These are phyloP conservation scores for Pseudomyrmex cubaensis DNA, from an alignment of 1,140 invertebrate genomes.

Conservation along the genomic window DNA sequence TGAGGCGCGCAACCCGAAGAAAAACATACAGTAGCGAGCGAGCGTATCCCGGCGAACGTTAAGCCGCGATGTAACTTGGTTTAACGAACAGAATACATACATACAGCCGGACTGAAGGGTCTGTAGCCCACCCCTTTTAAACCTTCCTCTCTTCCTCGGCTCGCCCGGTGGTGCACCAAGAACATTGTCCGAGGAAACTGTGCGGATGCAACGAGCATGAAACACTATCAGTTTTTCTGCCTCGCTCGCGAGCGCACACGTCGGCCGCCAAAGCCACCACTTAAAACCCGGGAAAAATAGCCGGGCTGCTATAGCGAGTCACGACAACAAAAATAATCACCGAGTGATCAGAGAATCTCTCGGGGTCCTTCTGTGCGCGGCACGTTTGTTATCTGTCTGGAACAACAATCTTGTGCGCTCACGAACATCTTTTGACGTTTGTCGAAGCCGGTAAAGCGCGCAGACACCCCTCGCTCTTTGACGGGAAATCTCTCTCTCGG, in stretches of 20 bases:
- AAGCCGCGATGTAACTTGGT: slow-evolving; percentile 36
- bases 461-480: neutral
- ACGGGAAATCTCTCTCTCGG: neutral
- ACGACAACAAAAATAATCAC: slow-evolving; percentile 51
- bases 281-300: slow-evolving; percentile 47
- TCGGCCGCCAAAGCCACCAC: slow-evolving; percentile 36
- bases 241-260: slow-evolving; percentile 47
- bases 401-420: slow-evolving; percentile 19
- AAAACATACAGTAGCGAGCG: slow-evolving; percentile 20
- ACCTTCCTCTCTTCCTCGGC: neutral
- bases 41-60: neutral
- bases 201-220: slow-evolving; percentile 42
- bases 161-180: slow-evolving; percentile 6
- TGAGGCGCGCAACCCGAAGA: slow-evolving; percentile 38
- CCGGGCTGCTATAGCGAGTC: slow-evolving; percentile 3
- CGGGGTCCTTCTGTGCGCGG: neutral
- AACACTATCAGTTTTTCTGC: slow-evolving; percentile 47
- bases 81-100: slow-evolving; percentile 26
- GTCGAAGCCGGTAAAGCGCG: neutral
- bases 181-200: slow-evolving; percentile 40
- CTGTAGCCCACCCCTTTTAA: slow-evolving; percentile 10
- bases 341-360: neutral
- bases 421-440: slow-evolving; percentile 36
- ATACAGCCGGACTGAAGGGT: neutral
- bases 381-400: slow-evolving; percentile 26